A percentile compares a stretch with the other conserved stretches of the same genome.
phyloP scores from a whole-genome alignment of 2,113 vertebrate genomes.

The human (Homo sapiens) region GRCh38 chr9:116554501-116555000 shows the following conservation, averaged over 20 bases:
- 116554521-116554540: conserved; percentile 1
- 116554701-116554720: conserved; percentile 66
- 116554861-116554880: background rate
- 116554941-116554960: background rate
- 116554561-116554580: background rate
- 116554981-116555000: background rate
- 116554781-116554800: conserved; percentile 62
- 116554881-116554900: background rate
- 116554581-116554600: background rate
- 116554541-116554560: background rate
- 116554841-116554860: conserved; percentile 26
- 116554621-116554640: background rate
- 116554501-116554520: background rate
- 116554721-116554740: conserved; percentile 63
- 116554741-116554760: conserved; percentile 54
- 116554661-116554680: background rate
- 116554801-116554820: conserved; percentile 58
- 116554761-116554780: conserved; percentile 68
- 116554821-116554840: background rate
- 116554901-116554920: background rate
- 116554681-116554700: conserved; percentile 49
- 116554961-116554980: background rate
- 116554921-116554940: background rate
- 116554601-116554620: background rate
- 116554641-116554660: conserved; percentile 8